Conservation (phyloP, 2,113 vertebrate species). For the Petroica traversi region DNA sequence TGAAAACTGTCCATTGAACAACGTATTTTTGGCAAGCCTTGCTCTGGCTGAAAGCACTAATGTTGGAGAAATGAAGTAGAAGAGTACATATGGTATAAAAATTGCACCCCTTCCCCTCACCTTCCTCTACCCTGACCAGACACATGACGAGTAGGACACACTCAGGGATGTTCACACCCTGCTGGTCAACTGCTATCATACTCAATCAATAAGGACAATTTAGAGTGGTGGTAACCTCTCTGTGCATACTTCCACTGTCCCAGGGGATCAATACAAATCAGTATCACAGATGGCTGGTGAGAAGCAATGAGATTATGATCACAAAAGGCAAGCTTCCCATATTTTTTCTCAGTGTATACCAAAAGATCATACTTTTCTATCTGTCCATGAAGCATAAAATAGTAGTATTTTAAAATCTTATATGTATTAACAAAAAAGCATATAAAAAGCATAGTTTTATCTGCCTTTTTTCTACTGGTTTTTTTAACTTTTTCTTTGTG, state of each 20-base stretch:
- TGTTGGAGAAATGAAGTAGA: neutral
- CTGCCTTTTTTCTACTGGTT: neutral
- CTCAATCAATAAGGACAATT: constrained; percentile 63
- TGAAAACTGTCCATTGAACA: neutral
- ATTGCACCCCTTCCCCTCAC: neutral
- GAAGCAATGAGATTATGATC: constrained; percentile 51
- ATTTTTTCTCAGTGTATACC: neutral
- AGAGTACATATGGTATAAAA: neutral
- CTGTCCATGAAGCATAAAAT: neutral
- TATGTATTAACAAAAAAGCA: neutral
- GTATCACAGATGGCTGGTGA: constrained; percentile 50
- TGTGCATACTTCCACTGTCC: constrained; percentile 15
- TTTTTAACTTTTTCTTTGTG: neutral
- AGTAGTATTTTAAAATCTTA: neutral
- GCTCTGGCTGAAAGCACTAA: neutral
- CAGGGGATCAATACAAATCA: constrained; percentile 45
- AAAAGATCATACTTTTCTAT: neutral
- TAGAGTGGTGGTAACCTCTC: constrained; percentile 27
- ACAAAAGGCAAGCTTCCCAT: constrained; percentile 20
- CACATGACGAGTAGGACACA: neutral
- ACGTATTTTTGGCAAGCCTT: neutral
- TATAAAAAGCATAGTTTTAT: neutral
- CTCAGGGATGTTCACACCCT: neutral
- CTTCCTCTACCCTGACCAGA: neutral
- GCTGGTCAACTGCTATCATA: neutral